Base-by-base conservation (phyloP, 1,140 invertebrate genomes). In the Drosophila erecta region DNA sequence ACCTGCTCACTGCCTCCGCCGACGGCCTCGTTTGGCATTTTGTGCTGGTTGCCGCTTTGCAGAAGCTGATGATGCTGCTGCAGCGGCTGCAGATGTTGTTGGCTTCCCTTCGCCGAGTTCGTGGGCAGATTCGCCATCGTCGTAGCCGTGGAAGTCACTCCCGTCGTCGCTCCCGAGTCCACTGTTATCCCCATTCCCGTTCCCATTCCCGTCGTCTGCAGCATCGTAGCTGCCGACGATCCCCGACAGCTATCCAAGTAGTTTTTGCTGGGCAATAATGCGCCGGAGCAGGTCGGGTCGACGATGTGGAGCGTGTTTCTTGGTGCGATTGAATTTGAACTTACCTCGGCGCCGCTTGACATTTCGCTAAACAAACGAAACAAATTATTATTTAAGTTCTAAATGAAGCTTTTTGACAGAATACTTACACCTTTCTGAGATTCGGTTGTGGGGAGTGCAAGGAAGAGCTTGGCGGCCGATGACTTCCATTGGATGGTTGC, bases 271-370 rank as follows among this genome's bases (percentile, higher is more conserved):
- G 76, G 89, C 83, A 86, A 92, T 93, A 84, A 91, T 92, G 60
- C 90, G 92, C 77, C 84, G 92, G 77, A 92, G 84, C 58, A 92
- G 73, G 56, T 89, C 89, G 76, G 92, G 92, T 90, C 91, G 77
- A 38, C 92, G 76, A 70, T 92, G 94, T 93, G 95, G 94, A 90
- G 94, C 94, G 93, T 96, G 96, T 92, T 96, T 94, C 93, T 96
- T 96, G 94, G 95, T 94, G 94, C 95, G 94, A 93, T 96, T 94
- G 93, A 96, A 96, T 93, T 95, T 95, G 93, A 95, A 94, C 92
- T 95, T 95, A 93, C 94, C 95, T 95, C 95, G 93, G 93, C 95
- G 94, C 95, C 95, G 95, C 95, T 96, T 92, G 67, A 71, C 50
- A 59, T 62, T 93, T 93, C 92, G 70, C 89, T 92, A 43, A 35